A percentile compares a stretch with the other conserved stretches of the same genome.
Evolutionary conservation across 1,140 invertebrate genomes (phyloP).

Genomic region (Tenebrio molitor): DNA sequence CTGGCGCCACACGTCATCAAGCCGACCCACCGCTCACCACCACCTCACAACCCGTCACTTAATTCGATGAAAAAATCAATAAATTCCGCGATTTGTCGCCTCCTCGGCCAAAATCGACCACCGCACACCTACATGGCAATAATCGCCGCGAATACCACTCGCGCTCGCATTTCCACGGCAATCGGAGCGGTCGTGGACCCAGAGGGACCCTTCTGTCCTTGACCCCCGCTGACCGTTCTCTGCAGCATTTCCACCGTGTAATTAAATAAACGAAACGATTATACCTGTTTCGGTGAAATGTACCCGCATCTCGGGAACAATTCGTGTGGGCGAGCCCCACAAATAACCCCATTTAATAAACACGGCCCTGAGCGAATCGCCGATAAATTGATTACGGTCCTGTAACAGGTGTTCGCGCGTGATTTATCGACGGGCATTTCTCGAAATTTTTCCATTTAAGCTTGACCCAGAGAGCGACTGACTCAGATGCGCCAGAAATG

Average conservation of each 20-base stretch:
- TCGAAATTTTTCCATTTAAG: conserved; percentile 25
- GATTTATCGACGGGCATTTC: conserved; percentile 3
- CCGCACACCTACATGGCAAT: neutral
- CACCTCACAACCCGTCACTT: no score
- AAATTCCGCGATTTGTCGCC: no score
- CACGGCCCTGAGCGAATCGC: conserved; percentile 4
- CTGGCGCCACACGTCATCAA: conserved; percentile 3
- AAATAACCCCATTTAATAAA: conserved; percentile 32
- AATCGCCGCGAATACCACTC: no score
- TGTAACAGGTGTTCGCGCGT: conserved; percentile 22
- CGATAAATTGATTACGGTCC: conserved; percentile 15
- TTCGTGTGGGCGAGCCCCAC: conserved; percentile 24
- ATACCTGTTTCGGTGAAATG: conserved; percentile 36
- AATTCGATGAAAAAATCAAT: no score
- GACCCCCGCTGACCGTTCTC: conserved; percentile 19
- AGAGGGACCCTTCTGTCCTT: conserved; percentile 20
- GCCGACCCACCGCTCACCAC: no score
- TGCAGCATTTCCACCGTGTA: conserved; percentile 13
- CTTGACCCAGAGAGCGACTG: no score
- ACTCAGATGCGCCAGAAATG: no score
- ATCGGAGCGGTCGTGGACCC: no score
- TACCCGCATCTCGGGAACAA: conserved; percentile 21
- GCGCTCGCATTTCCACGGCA: no score
- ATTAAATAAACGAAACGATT: conserved; percentile 17
- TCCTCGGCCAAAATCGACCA: conserved; percentile 1